Evolutionary conservation across 37 sponge, comb jelly and placozoan genomes (phyloP).

Genomic region (Aphrocallistes beatrix): DNA sequence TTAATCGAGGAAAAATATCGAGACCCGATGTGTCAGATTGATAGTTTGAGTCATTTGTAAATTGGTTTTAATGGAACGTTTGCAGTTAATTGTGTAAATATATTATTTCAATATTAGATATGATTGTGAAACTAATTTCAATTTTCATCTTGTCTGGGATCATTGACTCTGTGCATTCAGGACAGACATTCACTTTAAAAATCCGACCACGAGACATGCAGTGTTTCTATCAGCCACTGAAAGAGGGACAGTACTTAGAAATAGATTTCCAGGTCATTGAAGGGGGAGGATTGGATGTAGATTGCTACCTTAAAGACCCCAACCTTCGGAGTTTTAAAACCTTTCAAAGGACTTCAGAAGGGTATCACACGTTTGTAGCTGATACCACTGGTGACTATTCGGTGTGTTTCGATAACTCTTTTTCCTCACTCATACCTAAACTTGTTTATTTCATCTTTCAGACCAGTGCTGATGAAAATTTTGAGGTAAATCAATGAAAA

Average conservation of each 20-base stretch:
- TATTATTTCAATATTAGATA: too few relatives aligned
- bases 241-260: constrained; percentile 41
- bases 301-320: constrained; percentile 42
- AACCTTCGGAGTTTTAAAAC: neutral
- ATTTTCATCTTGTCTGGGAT: too few relatives aligned
- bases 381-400: constrained; percentile 52
- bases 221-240: constrained; percentile 57
- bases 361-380: constrained; percentile 46
- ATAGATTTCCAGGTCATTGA: constrained; percentile 68
- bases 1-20: too few relatives aligned
- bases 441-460: neutral
- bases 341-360: constrained; percentile 35
- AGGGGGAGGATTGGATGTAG: constrained; percentile 64
- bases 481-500: too few relatives aligned
- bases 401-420: constrained; percentile 65
- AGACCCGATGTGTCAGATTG: too few relatives aligned
- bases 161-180: neutral
- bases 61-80: too few relatives aligned
- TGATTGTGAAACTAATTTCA: too few relatives aligned
- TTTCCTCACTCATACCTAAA: constrained; percentile 36
- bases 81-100: too few relatives aligned
- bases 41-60: too few relatives aligned
- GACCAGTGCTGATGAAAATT: constrained; percentile 9
- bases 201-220: constrained; percentile 28
- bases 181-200: constrained; percentile 44